A percentile compares a stretch with the other conserved stretches of the same genome.
Conservation (phyloP, 2,797 vertebrate genomes). For the Acipenser oxyrinchus region DNA sequence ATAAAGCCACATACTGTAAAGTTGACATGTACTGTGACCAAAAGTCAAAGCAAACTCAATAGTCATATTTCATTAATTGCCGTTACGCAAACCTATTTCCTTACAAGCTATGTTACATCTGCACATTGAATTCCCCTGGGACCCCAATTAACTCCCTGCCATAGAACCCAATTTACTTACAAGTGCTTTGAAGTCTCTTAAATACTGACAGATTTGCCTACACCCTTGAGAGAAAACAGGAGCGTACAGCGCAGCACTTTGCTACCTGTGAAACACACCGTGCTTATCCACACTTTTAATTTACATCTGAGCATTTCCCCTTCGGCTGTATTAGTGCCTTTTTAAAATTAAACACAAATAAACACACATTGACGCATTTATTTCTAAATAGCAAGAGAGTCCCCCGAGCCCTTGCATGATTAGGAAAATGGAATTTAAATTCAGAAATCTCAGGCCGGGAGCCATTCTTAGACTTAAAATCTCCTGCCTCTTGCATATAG, state of each 20-base stretch:
- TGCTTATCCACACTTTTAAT: background rate
- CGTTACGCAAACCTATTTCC: too few relatives aligned
- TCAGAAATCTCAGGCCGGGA: background rate
- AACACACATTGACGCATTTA: background rate
- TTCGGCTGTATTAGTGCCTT: background rate
- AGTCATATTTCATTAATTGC: too few relatives aligned
- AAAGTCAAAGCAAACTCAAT: too few relatives aligned
- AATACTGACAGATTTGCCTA: background rate
- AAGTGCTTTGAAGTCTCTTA: background rate
- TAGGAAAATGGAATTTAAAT: conserved; percentile 1
- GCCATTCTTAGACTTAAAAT: background rate
- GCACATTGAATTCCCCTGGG: too few relatives aligned
- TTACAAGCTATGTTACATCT: too few relatives aligned
- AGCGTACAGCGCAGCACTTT: too few relatives aligned
- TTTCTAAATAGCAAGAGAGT: background rate
- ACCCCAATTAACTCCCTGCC: too few relatives aligned
- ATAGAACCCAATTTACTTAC: background rate
- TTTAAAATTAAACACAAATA: background rate
- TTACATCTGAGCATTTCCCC: background rate
- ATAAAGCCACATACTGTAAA: too few relatives aligned
- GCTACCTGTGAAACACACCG: background rate
- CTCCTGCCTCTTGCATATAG: background rate
- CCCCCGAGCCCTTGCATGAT: background rate
- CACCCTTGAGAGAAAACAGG: too few relatives aligned
- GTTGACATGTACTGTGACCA: too few relatives aligned